Percentiles rank a stretch among this genome's conserved stretches.
phyloP scores from a whole-genome alignment of 2,113 vertebrate genomes.

The Oreochromis niloticus region DNA sequence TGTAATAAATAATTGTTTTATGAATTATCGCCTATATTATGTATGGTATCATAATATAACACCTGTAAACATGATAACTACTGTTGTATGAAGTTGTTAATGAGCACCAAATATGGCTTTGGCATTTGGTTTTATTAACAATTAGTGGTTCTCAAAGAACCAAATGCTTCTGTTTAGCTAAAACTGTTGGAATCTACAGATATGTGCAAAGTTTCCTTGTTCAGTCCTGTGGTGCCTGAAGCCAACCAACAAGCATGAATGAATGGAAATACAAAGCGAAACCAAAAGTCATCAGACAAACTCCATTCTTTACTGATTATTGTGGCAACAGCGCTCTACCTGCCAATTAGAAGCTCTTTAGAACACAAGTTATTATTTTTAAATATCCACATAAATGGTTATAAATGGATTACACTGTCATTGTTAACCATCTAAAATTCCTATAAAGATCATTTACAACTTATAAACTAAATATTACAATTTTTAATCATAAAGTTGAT shows the following conservation, averaged over 20 bases:
- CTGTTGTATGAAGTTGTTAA: not conserved
- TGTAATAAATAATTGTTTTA: not conserved
- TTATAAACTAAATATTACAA: not conserved
- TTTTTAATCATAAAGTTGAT: not conserved
- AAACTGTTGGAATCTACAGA: not conserved
- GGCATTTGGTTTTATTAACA: not conserved
- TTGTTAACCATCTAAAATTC: not conserved
- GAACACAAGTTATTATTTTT: not conserved
- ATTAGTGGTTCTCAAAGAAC: not conserved
- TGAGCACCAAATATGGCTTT: not conserved
- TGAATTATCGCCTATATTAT: not conserved
- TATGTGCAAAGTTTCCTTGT: not conserved
- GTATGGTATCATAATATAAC: not conserved
- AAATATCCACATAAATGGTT: not conserved
- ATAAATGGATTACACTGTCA: not conserved
- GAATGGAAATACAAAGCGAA: not conserved
- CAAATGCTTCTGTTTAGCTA: not conserved
- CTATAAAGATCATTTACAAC: not conserved
- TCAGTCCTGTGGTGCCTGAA: not conserved
- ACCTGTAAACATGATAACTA: not conserved
- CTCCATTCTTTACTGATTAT: not conserved
- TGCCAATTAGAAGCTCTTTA: not conserved
- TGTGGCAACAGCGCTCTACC: not conserved
- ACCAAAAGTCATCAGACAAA: not conserved
- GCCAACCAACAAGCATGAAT: not conserved